Conservation (phyloP, 2,797 vertebrate species). For the Peromyscus eremicus region DNA sequence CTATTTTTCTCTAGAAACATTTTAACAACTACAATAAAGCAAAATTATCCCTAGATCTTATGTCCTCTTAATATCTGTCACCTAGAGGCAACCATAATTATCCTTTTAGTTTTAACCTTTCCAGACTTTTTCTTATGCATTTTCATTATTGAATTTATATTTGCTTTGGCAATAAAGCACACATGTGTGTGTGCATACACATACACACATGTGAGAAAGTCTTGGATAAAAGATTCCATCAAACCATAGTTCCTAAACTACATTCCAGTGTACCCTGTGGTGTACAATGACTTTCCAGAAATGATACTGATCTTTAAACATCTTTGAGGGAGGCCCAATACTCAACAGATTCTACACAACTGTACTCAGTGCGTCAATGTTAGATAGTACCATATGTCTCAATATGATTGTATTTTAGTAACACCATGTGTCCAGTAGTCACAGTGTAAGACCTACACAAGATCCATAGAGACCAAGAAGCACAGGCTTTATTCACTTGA, state of each 20-base stretch:
- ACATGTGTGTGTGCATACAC: neutral
- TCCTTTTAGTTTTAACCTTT: neutral
- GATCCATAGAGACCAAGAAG: neutral
- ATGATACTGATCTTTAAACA: neutral
- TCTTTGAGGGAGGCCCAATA: neutral
- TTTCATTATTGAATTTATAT: neutral
- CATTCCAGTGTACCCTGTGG: neutral
- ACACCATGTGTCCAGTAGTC: neutral
- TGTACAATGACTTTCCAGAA: neutral
- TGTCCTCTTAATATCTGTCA: neutral
- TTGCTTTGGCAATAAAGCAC: neutral
- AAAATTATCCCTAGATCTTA: neutral
- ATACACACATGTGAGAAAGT: neutral
- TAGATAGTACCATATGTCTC: no score
- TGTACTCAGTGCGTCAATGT: no score
- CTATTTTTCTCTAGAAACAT: constrained; percentile 11
- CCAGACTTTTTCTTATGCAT: neutral
- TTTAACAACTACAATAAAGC: neutral
- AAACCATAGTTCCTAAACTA: neutral
- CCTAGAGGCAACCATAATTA: neutral
- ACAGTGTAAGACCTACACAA: neutral
- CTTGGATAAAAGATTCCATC: neutral
- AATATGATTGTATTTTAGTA: neutral
- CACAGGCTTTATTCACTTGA: neutral
- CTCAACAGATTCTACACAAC: neutral